These are phyloP conservation scores for Leucania comma DNA, from an alignment of 2,888 invertebrate species.

Conservation along the genomic window DNA sequence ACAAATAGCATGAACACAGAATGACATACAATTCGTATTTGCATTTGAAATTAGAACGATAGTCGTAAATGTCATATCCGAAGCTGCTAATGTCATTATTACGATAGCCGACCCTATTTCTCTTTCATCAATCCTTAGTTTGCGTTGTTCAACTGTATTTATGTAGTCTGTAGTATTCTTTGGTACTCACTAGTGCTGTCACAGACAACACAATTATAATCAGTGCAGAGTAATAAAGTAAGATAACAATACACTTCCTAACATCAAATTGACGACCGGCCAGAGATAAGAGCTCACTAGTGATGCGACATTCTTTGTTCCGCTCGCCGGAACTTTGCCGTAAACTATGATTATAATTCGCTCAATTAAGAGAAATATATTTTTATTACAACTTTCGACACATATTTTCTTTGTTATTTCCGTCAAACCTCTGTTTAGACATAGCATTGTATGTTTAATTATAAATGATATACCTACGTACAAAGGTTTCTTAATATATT, in stretches of 20 bases:
- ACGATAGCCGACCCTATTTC: neutral
- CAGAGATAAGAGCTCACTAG: conserved; percentile 66
- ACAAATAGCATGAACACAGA: conserved; percentile 1
- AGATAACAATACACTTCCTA: conserved; percentile 73
- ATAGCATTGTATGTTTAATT: neutral
- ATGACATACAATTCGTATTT: conserved; percentile 15
- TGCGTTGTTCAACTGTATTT: neutral
- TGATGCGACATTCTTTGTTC: conserved; percentile 56
- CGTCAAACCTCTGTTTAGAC: neutral
- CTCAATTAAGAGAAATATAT: too few relatives aligned
- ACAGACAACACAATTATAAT: conserved; percentile 61
- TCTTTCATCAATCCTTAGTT: conserved; percentile 12
- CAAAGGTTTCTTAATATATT: neutral
- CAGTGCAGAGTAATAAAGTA: conserved; percentile 73
- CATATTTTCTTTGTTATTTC: neutral
- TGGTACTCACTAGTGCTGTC: conserved; percentile 12
- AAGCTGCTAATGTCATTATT: conserved; percentile 27
- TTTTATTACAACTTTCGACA: too few relatives aligned
- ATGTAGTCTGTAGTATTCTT: conserved; percentile 26
- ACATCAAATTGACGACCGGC: conserved; percentile 69
- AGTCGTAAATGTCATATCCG: conserved; percentile 3
- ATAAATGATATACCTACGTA: neutral
- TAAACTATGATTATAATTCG: neutral
- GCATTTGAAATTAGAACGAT: conserved; percentile 32
- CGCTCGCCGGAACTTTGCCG: conserved; percentile 50